Base-by-base conservation (phyloP, 2,888 invertebrate species). In the Phyllotreta striolata region DNA sequence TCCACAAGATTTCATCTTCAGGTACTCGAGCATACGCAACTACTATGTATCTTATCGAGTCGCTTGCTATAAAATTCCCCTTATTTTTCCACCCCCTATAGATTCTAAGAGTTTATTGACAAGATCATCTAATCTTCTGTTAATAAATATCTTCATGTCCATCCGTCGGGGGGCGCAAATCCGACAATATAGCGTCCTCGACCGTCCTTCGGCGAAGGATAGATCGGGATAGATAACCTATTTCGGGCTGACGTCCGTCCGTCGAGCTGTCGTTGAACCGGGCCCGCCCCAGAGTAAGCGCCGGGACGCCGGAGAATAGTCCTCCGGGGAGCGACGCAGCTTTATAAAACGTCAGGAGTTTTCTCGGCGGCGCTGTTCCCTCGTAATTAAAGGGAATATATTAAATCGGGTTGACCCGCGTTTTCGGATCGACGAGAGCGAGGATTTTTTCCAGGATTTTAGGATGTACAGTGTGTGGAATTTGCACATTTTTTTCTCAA, bases 331-430 rank as follows among this genome's bases (percentile, higher is more conserved):
- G 34, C 40, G 10, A 41, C 38, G 34, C 37, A 43, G 55, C 55
- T 55, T 55, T 43, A 55, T 34, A 55, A 55, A 55, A 55, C 43
- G 55, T 55, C 55, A 38, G 34, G 55, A 55, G 34, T 55, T 55
- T 55, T 55, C 55, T 55, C 55, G 41, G 24, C 3, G 55, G 55
- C 24, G 24, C 55, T 34, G 43, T 55, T 55, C 43, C 41, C 1
- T 12, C 55, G 43, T 55, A 55, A 55, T 55, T 55, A 55, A 55
- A 55, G 40, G n/a, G 55, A 55, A 55, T 55, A 55, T 43, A 55
- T 55, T 55, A 55, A 55, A 55, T 55, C 43, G 55, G 55, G 43
- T 55, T 55, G 24, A 24, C 24, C 24, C 24, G 24, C 24, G 24
- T 24, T 24, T 24, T 24, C 24, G 24, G 24, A 4, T 24, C 24